These are phyloP conservation scores for Amblyornis subalaris DNA, from an alignment of 2,113 vertebrate species.

Conservation along the genomic window DNA sequence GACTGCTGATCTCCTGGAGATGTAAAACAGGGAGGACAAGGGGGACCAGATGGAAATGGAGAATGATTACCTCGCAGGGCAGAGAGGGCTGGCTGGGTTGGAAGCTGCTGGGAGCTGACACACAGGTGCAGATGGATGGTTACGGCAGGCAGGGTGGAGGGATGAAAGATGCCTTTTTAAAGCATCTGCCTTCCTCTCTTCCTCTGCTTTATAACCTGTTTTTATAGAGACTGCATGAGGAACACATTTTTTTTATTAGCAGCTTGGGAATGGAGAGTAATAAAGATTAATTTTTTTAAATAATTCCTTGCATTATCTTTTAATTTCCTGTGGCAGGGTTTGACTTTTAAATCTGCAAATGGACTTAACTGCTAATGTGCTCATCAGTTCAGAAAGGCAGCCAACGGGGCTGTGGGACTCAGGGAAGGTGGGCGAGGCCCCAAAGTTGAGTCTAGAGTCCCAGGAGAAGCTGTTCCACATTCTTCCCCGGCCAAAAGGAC, in stretches of 20 bases:
- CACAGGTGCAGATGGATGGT: not conserved
- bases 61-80: not conserved
- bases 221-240: constrained; percentile 42
- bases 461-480: not conserved
- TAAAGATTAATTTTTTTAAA: constrained; percentile 66
- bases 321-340: constrained; percentile 62
- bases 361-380: not conserved
- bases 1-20: not conserved
- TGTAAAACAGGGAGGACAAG: not conserved
- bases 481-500: not conserved
- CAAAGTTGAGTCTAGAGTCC: not conserved
- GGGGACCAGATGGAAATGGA: not conserved
- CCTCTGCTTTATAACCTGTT: constrained; percentile 51
- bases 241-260: constrained; percentile 59
- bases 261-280: constrained; percentile 41
- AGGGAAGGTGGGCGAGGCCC: not conserved
- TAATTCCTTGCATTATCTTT: constrained; percentile 64
- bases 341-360: constrained; percentile 44
- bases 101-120: not conserved
- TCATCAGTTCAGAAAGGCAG: not conserved
- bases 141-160: not conserved
- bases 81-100: not conserved
- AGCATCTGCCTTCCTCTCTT: constrained; percentile 42
- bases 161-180: constrained; percentile 30
- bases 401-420: not conserved